Percentiles rank a stretch among this genome's conserved stretches.
Evolutionary conservation across 2,113 vertebrate species (phyloP).

Genomic region (Thalassarche chlororhynchos): DNA sequence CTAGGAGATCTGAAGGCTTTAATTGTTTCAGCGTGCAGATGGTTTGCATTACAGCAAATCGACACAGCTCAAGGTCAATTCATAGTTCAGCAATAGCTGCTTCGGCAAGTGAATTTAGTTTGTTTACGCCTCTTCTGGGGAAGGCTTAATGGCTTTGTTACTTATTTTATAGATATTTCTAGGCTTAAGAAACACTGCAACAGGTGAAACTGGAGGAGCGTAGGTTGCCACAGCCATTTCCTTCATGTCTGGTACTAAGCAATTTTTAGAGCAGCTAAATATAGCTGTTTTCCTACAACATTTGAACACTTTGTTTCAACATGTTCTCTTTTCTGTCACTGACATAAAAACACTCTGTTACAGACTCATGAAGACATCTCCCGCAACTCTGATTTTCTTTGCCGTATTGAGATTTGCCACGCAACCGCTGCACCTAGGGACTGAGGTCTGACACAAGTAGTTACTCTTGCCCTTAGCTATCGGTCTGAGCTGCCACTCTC

Average conservation of each 20-base stretch:
- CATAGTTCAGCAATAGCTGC: slow-evolving; percentile 30
- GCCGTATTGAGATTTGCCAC: neutral
- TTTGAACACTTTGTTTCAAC: neutral
- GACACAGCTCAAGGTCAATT: slow-evolving; percentile 60
- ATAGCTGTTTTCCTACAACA: slow-evolving; percentile 22
- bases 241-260: neutral
- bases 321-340: neutral
- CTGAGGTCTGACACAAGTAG: neutral
- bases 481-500: neutral
- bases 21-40: slow-evolving; percentile 71
- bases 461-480: neutral
- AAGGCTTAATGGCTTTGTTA: neutral
- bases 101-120: neutral
- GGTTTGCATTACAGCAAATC: slow-evolving; percentile 71
- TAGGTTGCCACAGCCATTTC: neutral
- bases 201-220: neutral
- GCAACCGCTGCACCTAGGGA: fast-evolving
- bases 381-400: neutral
- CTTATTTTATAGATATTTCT: slow-evolving; percentile 3
- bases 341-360: neutral
- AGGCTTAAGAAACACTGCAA: neutral
- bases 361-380: neutral
- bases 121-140: slow-evolving; percentile 33
- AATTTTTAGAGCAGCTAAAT: slow-evolving; percentile 60
- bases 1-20: slow-evolving; percentile 72